Evolutionary conservation across 2,888 invertebrate species (phyloP).

Genomic region (Platerodrilus igneus): DNA sequence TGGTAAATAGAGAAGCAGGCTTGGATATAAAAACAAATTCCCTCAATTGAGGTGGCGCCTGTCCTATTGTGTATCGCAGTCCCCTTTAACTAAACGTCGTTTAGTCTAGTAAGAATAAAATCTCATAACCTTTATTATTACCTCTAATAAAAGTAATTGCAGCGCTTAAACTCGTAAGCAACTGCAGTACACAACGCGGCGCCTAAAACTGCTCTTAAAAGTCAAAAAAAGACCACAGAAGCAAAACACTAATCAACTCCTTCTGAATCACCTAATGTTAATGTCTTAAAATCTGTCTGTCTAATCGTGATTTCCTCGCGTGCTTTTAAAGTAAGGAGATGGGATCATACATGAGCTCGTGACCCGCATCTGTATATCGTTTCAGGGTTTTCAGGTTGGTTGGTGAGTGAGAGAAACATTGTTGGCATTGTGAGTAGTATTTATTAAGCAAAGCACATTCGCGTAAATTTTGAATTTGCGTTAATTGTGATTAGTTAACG

Average conservation of each 20-base stretch:
- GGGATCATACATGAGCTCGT: conserved; percentile 22
- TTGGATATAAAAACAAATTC: conserved; percentile 45
- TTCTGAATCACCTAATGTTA: conserved; percentile 18
- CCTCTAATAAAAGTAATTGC: too few species aligned
- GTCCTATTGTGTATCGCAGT: conserved; percentile 39
- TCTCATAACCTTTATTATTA: conserved; percentile 15
- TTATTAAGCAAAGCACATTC: conserved; percentile 24
- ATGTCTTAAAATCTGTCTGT: conserved; percentile 20
- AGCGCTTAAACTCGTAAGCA: too few species aligned
- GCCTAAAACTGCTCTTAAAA: too few species aligned
- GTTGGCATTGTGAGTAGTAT: conserved; percentile 1
- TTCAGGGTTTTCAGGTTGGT: conserved; percentile 9
- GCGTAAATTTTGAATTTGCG: conserved; percentile 32
- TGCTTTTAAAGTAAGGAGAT: conserved; percentile 19
- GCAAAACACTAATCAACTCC: conserved; percentile 1
- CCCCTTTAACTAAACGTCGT: conserved; percentile 39
- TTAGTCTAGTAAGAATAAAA: conserved; percentile 15
- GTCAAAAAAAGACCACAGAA: too few species aligned
- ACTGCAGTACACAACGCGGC: too few species aligned
- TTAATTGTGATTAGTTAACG: conserved; percentile 31
- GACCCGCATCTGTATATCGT: conserved; percentile 17
- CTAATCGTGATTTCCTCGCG: conserved; percentile 22
- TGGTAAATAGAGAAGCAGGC: conserved; percentile 45
- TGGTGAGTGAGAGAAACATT: conserved; percentile 4
- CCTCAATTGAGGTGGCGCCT: conserved; percentile 48